phyloP scores from a whole-genome alignment of 2,888 invertebrate genomes.

The Diaphora mendica region DNA sequence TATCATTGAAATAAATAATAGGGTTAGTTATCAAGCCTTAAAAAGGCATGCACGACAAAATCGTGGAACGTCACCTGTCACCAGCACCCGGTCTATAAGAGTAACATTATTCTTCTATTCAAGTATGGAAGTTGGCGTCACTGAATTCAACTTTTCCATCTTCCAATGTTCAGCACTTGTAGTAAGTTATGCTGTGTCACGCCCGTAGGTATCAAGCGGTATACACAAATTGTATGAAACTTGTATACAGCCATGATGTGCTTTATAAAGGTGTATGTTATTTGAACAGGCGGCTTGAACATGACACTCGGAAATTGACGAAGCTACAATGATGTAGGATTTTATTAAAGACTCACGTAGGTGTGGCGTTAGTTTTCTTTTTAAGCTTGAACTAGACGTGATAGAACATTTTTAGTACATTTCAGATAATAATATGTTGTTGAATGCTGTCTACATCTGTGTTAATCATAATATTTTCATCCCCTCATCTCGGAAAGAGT shows the following conservation, averaged over 20 bases:
- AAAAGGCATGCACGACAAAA: no score
- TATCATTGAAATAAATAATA: no score
- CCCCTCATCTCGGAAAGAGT: no score
- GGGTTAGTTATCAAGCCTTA: no score
- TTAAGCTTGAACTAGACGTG: not conserved
- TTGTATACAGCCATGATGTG: conserved; percentile 7
- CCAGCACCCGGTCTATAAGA: no score
- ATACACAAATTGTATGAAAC: conserved; percentile 4
- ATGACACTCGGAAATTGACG: not conserved
- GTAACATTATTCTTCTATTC: no score
- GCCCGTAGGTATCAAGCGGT: conserved; percentile 8
- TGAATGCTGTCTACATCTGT: no score
- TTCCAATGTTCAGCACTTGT: conserved; percentile 6
- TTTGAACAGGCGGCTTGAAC: conserved; percentile 1
- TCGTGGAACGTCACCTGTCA: no score
- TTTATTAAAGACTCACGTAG: not conserved
- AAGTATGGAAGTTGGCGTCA: not conserved
- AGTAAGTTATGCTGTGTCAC: conserved; percentile 30
- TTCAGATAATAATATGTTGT: not conserved
- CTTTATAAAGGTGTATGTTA: conserved; percentile 3
- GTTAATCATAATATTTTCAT: no score
- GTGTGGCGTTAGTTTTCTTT: not conserved
- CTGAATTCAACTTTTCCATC: conserved; percentile 15
- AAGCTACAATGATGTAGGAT: not conserved
- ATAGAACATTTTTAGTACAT: not conserved